Base-by-base conservation (phyloP, 64 coral and sea anemone genomes). In the Actinia tenebrosa region DNA sequence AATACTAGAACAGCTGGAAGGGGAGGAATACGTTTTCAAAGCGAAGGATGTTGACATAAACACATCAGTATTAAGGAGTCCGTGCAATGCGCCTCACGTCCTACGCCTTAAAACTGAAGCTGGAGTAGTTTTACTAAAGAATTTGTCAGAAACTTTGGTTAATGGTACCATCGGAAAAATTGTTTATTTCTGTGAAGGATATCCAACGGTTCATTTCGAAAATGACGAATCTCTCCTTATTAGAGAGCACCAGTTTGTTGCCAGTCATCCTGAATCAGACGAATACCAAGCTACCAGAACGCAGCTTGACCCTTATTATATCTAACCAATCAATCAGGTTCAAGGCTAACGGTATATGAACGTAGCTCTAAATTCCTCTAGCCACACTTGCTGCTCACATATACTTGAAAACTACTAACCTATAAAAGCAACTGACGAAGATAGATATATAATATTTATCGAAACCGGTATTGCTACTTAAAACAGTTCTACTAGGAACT, bases 81-180 rank as follows among this genome's bases (percentile, higher is more conserved):
- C 23, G 72, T 78, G 72, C 72, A 42, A 27, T 22, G 72, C 72
- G 23, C 72, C 72, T 4, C 15, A 78, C 7, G 43, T 42, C 26
- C 25, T 78, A 45, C 25, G 25, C 8, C 43, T 78, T 27, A 78
- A 78, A 78, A 4, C 43, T 37, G 43, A 78, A 42, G 72, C 72
- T 42, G 4, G 72, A n/a, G 72, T 78, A 27, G 72, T 78, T 78
- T 45, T 78, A 42, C 72, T 78, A 4, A 78, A 78, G 72, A 78
- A 78, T 15, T 42, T 78, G 43, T 42, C 25, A 27, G 8, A 27
- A 10, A 27, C 25, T 78, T 22, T 78, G 23, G 72, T 78, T 6
- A 45, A 78, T 78, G 72, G 72, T 42, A 27, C 43, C 5, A 27
- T 27, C 43, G 72, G 72, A 42, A 78, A 27, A 11, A 22, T 78